Percentiles rank a stretch among this genome's conserved stretches.
phyloP scores from a whole-genome alignment of 2,888 invertebrate species.

The Panzeria rudis region DNA sequence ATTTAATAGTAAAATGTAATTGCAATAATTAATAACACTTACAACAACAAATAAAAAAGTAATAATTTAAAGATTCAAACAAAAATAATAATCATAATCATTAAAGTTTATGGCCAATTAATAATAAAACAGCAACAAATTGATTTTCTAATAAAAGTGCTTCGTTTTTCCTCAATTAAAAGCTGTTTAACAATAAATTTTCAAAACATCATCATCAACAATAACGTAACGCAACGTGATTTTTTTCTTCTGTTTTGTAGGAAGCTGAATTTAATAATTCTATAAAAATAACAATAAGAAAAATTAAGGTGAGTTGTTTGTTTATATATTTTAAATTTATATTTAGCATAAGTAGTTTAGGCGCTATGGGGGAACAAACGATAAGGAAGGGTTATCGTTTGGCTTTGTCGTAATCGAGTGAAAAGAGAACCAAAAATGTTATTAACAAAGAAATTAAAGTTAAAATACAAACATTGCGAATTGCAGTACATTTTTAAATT shows the following conservation, averaged over 20 bases:
- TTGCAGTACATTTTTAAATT: too few species aligned
- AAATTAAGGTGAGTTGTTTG: constrained; percentile 23
- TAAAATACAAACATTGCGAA: too few species aligned
- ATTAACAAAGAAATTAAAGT: too few species aligned
- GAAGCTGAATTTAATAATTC: neutral
- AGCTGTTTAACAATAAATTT: constrained; percentile 9
- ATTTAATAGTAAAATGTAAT: constrained; percentile 30
- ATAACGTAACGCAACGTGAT: neutral
- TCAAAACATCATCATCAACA: neutral
- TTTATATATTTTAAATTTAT: neutral
- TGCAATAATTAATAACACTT: constrained; percentile 27
- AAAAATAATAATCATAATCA: constrained; percentile 6
- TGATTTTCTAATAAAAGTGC: neutral
- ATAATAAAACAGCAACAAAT: constrained; percentile 14
- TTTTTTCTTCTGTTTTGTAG: neutral
- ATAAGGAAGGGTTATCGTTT: too few species aligned
- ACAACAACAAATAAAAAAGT: constrained; percentile 10
- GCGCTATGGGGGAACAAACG: too few species aligned
- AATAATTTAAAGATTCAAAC: constrained; percentile 16
- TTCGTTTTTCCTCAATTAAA: constrained; percentile 6
- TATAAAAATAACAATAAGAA: constrained; percentile 16
- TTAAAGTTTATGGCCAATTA: constrained; percentile 32
- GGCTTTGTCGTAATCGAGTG: too few species aligned
- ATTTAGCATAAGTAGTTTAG: neutral
- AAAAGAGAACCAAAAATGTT: too few species aligned